These are phyloP conservation scores for Corbicula japonica DNA, from an alignment of 2,888 invertebrate species.

Conservation along the genomic window DNA sequence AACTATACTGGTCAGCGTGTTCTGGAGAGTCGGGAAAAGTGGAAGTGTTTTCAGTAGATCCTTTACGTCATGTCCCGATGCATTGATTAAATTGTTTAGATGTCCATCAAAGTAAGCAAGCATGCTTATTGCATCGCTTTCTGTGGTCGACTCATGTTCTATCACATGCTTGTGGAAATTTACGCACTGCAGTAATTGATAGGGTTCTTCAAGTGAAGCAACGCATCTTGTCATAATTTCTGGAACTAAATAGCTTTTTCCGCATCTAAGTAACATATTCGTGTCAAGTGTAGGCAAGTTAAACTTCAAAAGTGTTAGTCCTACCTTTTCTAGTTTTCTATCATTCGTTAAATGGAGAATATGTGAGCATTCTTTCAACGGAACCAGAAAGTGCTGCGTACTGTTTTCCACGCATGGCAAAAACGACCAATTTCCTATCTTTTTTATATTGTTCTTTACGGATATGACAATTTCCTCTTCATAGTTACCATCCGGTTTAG, in stretches of 20 bases:
- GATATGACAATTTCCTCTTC: too few relatives aligned
- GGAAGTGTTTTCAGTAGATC: slow-evolving; percentile 3
- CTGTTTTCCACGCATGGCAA: slow-evolving; percentile 17
- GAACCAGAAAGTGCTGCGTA: too few relatives aligned
- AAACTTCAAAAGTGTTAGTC: too few relatives aligned
- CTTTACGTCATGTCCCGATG: neutral
- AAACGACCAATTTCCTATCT: slow-evolving; percentile 6
- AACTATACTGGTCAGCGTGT: slow-evolving; percentile 4
- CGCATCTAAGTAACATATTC: too few relatives aligned
- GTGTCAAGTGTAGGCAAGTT: too few relatives aligned
- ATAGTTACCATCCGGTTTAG: neutral
- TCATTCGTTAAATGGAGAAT: neutral
- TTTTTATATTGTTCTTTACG: neutral
- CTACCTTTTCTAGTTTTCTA: neutral
- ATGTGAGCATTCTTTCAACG: too few relatives aligned
- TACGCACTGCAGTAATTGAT: slow-evolving; percentile 8
- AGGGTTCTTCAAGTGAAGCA: neutral
- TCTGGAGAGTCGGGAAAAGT: slow-evolving; percentile 9
- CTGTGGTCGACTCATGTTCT: neutral
- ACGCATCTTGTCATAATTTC: neutral
- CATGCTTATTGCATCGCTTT: neutral
- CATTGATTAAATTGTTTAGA: too few relatives aligned
- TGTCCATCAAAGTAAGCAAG: slow-evolving; percentile 9
- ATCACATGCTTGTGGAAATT: slow-evolving; percentile 1
- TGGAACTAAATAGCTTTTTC: too few relatives aligned